phyloP scores from a whole-genome alignment of 2,888 invertebrate genomes.

The Callosobruchus maculatus region DNA sequence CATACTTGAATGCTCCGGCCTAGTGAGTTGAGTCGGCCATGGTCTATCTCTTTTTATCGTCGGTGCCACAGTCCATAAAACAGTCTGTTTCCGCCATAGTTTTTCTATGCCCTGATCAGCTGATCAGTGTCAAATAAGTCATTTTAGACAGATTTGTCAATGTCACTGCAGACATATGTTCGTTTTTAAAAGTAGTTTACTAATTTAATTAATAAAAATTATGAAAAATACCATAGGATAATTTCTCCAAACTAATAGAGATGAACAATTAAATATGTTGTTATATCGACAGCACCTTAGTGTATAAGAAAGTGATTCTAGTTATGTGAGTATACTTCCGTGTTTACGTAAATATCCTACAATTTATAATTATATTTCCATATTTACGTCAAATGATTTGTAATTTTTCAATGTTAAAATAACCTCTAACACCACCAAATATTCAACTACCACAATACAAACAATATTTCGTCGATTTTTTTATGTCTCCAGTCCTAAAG shows the following conservation, averaged over 20 bases:
- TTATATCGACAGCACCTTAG: neutral
- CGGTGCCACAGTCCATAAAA: too few relatives aligned
- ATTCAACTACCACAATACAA: neutral
- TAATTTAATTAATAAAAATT: neutral
- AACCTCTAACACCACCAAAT: neutral
- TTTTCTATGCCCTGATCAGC: too few relatives aligned
- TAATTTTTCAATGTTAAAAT: slow-evolving; percentile 12
- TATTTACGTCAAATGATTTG: slow-evolving; percentile 23
- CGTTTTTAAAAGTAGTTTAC: neutral
- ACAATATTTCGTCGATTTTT: neutral
- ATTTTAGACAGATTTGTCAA: neutral
- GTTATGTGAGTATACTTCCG: neutral
- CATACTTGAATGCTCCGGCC: too few relatives aligned
- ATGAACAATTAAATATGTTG: neutral
- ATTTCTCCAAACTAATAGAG: neutral
- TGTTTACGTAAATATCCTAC: neutral
- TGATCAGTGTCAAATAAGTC: too few relatives aligned
- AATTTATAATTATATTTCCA: slow-evolving; percentile 10
- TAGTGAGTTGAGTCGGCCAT: too few relatives aligned
- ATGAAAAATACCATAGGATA: neutral
- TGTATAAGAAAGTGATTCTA: neutral
- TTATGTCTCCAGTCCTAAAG: neutral
- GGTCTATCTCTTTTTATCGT: too few relatives aligned
- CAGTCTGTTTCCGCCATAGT: too few relatives aligned
- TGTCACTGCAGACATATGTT: neutral